Conservation (phyloP, 2,888 invertebrate genomes). For the Caenorhabditis panamensis region DNA sequence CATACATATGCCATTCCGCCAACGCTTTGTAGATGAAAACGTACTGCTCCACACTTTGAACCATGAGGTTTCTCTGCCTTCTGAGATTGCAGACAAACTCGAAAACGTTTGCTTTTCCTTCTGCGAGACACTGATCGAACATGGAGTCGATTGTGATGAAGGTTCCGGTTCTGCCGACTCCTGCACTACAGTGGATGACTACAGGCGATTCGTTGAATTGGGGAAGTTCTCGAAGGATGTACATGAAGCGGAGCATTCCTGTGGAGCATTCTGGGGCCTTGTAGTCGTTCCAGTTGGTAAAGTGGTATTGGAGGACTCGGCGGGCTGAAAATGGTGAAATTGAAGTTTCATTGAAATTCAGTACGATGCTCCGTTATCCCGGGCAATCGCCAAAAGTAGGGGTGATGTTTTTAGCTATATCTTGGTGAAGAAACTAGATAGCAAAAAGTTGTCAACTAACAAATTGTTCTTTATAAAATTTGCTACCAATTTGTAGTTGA, state of each 20-base stretch:
- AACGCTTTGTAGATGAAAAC: constrained; percentile 95
- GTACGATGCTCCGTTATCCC: too few relatives aligned
- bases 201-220: constrained; percentile 77
- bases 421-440: too few relatives aligned
- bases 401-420: too few relatives aligned
- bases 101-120: constrained; percentile 89
- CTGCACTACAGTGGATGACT: constrained; percentile 92
- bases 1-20: constrained; percentile 92
- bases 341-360: too few relatives aligned
- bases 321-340: constrained; percentile 82
- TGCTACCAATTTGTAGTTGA: too few relatives aligned
- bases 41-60: constrained; percentile 95
- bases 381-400: too few relatives aligned
- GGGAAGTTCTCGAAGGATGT: constrained; percentile 82
- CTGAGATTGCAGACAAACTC: constrained; percentile 92
- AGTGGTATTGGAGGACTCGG: constrained; percentile 92
- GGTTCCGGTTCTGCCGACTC: constrained; percentile 95
- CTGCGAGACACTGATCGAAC: constrained; percentile 89
- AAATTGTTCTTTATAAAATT: too few relatives aligned
- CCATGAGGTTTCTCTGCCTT: constrained; percentile 93
- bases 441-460: too few relatives aligned
- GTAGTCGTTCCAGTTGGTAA: constrained; percentile 96
- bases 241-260: constrained; percentile 83
- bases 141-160: constrained; percentile 93
- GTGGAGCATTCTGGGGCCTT: constrained; percentile 95